Percentiles rank a stretch among this genome's conserved stretches.
Conservation (phyloP, 2,113 vertebrate genomes). For the Stomatorhinus ivindoensis region DNA sequence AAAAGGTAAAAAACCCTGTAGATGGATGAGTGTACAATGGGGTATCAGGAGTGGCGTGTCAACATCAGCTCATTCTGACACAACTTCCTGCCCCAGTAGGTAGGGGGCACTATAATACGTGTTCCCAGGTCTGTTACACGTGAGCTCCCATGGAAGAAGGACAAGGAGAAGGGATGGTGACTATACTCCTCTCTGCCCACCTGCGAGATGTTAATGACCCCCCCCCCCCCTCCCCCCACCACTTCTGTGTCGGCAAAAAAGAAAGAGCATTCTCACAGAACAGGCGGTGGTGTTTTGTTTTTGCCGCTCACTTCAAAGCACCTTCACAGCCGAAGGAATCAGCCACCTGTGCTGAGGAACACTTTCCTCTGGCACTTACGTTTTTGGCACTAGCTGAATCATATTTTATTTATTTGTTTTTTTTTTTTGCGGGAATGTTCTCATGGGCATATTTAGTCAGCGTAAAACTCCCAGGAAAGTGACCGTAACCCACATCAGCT, state of each 20-base stretch:
- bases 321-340: not conserved
- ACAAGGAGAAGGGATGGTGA: not conserved
- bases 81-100: not conserved
- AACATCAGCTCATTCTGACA: not conserved
- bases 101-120: not conserved
- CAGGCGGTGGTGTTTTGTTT: not conserved
- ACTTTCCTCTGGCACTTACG: not conserved
- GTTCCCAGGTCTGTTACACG: not conserved
- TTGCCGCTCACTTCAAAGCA: constrained; percentile 7
- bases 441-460: constrained; percentile 3
- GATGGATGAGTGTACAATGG: not conserved
- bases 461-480: not conserved
- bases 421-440: not conserved
- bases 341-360: not conserved
- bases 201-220: not conserved
- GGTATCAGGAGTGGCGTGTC: not conserved
- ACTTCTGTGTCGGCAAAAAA: not conserved
- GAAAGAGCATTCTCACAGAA: not conserved
- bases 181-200: not conserved
- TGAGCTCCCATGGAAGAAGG: not conserved
- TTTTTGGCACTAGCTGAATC: not conserved
- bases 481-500: not conserved
- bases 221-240: not conserved
- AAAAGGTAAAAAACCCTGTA: not conserved
- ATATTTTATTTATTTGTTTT: not conserved